Evolutionary conservation across 2,113 vertebrate species (phyloP), one percentile per base, ranked within the genome.

Genomic region (Tyto alba): DNA sequence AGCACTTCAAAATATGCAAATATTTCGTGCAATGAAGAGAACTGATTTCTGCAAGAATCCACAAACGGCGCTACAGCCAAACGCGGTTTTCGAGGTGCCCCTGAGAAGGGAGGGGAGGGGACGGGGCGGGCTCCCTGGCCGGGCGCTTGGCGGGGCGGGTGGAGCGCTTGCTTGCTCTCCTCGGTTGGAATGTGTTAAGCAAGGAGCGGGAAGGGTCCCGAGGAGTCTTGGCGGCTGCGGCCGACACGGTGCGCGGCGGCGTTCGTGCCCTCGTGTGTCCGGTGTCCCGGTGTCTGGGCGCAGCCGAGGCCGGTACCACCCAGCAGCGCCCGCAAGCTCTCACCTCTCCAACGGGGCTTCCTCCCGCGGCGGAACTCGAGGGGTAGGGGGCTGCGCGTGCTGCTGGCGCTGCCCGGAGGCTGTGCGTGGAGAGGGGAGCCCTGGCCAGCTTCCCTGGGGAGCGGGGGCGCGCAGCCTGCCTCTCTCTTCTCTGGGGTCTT

Each of bases 1-100:
- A 22, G 53, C 55, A 11, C 95, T 95, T 95, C 40, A 81, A 86
- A 97, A 95, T 93, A 89, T 95, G 94, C 96, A 95, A 95, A 96
- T 95, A 95, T 95, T 97, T 80, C 50, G 72, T 57, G 92, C 85
- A 32, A 55, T 48, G 90, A 78, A 87, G 94, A 66, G 90, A 84
- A 43, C 48, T 48, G 90, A 81, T 87, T 96, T 85, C n/a, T 67
- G 69, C 92, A 78, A 77, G 92, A 45, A 89, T 32, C 80, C 72
- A 36, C 83, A 68, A 75, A 48, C 11, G 86, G 53, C 14, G 6
- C 40, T 48, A 1, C 43, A 89, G 96, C 73, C 62, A 87, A 85
- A 68, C 5, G 6, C 6, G 64, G 3, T 60, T 83, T 47, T 10
- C 11, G 82, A 41, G 67, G 78, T 16, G 67, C 8, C 20, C 43